Conservation (phyloP, 2,888 invertebrate genomes). For the Caenorhabditis japonica region DNA sequence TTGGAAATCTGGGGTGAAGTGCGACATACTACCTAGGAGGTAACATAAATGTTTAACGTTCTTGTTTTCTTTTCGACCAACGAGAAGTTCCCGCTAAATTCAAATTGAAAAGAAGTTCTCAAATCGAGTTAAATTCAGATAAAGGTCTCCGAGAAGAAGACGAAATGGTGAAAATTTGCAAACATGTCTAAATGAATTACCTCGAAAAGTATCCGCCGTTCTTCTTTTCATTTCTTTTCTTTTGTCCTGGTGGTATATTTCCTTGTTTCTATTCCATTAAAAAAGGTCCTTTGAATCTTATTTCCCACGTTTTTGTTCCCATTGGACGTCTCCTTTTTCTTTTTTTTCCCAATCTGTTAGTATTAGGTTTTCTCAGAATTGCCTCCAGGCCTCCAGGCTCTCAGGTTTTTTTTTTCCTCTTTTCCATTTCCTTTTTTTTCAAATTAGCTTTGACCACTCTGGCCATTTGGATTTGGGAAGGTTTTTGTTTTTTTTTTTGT, state of each 20-base stretch:
- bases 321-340: too few species aligned
- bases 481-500: too few species aligned
- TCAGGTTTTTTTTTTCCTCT: slow-evolving; percentile 8
- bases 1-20: too few species aligned
- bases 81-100: too few species aligned
- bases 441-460: too few species aligned
- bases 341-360: slow-evolving; percentile 36
- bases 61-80: too few species aligned
- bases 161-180: too few species aligned
- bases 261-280: not conserved
- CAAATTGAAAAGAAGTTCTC: slow-evolving; percentile 30
- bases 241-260: not conserved
- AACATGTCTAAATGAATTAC: slow-evolving; percentile 52
- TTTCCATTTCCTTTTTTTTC: slow-evolving; percentile 3
- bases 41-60: too few species aligned
- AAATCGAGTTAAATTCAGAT: slow-evolving; percentile 40
- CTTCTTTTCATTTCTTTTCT: not conserved
- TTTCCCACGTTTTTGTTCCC: slow-evolving; percentile 12
- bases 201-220: slow-evolving; percentile 41
- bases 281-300: not conserved
- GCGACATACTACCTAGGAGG: too few species aligned
- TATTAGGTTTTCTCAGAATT: slow-evolving; percentile 32
- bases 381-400: slow-evolving; percentile 1
- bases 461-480: too few species aligned
- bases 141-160: slow-evolving; percentile 27